Conservation (phyloP, 2,797 vertebrate species). For the Coregonus suidteri region DNA sequence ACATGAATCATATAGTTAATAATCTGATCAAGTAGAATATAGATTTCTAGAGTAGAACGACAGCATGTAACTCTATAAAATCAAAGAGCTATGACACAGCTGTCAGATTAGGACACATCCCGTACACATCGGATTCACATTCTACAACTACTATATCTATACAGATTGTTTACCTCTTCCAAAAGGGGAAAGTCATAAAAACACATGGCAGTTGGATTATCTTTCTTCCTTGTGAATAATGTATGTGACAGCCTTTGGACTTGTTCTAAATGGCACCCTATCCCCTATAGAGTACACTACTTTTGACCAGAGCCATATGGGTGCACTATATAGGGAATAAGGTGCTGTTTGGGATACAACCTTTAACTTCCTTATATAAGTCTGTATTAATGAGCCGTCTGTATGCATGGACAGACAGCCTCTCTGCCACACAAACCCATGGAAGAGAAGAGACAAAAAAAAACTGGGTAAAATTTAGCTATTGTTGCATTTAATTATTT, state of each 20-base stretch:
- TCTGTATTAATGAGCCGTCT: conserved; percentile 42
- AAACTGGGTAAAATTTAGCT: conserved; percentile 20
- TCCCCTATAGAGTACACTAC: too few relatives aligned
- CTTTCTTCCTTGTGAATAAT: conserved; percentile 69
- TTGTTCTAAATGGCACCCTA: background rate
- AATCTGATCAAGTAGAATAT: background rate
- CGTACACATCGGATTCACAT: background rate
- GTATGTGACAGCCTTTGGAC: conserved; percentile 42
- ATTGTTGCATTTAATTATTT: conserved; percentile 42
- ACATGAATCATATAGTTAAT: background rate
- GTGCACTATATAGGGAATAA: too few relatives aligned
- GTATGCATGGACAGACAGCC: conserved; percentile 18
- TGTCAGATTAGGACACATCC: background rate
- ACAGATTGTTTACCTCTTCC: background rate
- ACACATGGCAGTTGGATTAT: conserved; percentile 65
- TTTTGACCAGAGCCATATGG: too few relatives aligned
- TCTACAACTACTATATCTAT: background rate
- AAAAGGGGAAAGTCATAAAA: conserved; percentile 53
- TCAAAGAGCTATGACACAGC: background rate
- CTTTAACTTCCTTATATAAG: conserved; percentile 29
- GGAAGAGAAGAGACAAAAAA: conserved; percentile 11
- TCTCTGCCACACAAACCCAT: background rate
- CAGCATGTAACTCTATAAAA: background rate
- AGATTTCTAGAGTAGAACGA: background rate
- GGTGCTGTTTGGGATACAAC: too few relatives aligned